Percentiles rank a stretch among this genome's conserved stretches.
Evolutionary conservation across 1,140 invertebrate genomes (phyloP).

Genomic region (Pissodes strobi): DNA sequence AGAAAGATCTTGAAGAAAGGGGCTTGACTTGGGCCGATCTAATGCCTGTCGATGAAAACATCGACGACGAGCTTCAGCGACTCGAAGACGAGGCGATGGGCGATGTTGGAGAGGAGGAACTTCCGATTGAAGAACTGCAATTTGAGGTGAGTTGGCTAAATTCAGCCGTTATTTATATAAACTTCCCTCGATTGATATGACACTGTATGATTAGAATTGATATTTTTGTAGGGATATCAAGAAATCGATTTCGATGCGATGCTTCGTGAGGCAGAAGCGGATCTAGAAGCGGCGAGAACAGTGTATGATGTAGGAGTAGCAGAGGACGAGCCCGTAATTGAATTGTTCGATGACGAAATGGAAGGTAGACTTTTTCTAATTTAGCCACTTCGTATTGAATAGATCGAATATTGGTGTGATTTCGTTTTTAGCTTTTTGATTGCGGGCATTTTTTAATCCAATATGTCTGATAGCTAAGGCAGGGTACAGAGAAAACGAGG

Average conservation of each 20-base stretch:
- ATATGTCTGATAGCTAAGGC: no score
- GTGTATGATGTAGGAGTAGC: constrained; percentile 16
- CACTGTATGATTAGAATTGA: neutral
- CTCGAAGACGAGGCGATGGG: constrained; percentile 6
- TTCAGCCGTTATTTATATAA: no score
- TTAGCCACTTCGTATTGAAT: no score
- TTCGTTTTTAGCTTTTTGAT: no score
- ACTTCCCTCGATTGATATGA: neutral
- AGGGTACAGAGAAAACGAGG: no score
- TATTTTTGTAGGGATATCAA: constrained; percentile 1
- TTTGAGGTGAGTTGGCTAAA: no score
- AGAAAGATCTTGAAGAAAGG: constrained; percentile 15
- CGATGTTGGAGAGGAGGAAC: neutral
- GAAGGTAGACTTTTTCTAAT: constrained; percentile 1
- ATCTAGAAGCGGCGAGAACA: neutral
- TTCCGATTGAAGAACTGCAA: neutral
- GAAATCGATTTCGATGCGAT: constrained; percentile 2
- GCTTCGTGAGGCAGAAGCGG: constrained; percentile 6
- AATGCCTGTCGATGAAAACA: constrained; percentile 14
- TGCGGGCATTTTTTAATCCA: no score
- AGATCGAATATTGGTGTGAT: neutral
- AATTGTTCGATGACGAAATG: constrained; percentile 19
- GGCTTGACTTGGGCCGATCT: constrained; percentile 19
- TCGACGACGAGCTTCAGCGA: constrained; percentile 11
- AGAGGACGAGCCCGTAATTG: constrained; percentile 20